Conservation (phyloP, 2,797 vertebrate genomes). For the Crocidura indochinensis region DNA sequence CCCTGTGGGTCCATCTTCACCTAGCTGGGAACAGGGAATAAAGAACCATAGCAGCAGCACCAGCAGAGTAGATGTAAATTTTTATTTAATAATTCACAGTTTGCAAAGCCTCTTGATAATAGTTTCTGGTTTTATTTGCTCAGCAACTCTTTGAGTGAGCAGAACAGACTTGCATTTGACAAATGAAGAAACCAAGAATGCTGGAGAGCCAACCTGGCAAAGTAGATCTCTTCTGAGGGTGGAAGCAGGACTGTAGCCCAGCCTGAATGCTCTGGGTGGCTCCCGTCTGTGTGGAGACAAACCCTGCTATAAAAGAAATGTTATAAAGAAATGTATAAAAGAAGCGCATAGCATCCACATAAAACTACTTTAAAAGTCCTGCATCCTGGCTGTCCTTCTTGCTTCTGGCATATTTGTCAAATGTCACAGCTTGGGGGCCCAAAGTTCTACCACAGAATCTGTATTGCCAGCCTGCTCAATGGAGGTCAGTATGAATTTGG, state of each 20-base stretch:
- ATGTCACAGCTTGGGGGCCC: conserved; percentile 19
- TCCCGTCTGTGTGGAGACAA: conserved; percentile 3
- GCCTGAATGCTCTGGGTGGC: not conserved
- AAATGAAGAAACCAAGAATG: not conserved
- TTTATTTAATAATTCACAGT: not conserved
- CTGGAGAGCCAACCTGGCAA: not conserved
- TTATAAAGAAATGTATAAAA: conserved; percentile 17
- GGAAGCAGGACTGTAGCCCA: not conserved
- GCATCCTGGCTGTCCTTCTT: conserved; percentile 58
- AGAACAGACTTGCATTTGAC: not conserved
- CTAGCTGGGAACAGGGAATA: not conserved
- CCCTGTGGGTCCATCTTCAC: not conserved
- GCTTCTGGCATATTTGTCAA: not conserved
- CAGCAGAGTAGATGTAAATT: not conserved
- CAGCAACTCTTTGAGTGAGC: not conserved
- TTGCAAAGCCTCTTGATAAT: not conserved
- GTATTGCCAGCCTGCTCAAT: not conserved
- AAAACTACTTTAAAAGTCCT: conserved; percentile 59
- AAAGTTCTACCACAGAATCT: conserved; percentile 15
- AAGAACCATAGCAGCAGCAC: not conserved
- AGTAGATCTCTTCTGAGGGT: not conserved
- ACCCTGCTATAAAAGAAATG: conserved; percentile 39
- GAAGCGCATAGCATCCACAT: conserved; percentile 24
- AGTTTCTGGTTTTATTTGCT: not conserved
- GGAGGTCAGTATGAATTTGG: not conserved